A percentile compares a stretch with the other conserved stretches of the same genome.
Conservation (phyloP, 2,797 vertebrate genomes). For the Epinephelus awoara region DNA sequence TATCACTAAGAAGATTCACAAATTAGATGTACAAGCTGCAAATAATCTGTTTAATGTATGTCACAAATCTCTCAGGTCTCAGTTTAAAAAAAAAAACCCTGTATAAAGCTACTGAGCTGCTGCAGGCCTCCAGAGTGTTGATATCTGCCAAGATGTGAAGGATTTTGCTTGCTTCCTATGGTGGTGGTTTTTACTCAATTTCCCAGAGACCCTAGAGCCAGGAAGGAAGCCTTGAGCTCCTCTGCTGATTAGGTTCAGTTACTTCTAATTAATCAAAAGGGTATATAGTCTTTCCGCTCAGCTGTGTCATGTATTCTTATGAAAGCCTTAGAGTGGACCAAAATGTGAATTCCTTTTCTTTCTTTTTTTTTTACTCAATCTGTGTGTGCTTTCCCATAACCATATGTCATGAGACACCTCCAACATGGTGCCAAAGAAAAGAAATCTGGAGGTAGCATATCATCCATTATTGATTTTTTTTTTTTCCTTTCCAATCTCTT, state of each 20-base stretch:
- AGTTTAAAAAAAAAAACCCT: slow-evolving; percentile 10
- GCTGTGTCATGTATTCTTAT: background rate
- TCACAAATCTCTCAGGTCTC: slow-evolving; percentile 5
- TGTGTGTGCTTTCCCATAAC: background rate
- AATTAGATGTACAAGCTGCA: background rate
- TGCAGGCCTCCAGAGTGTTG: slow-evolving; percentile 21
- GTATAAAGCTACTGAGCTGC: slow-evolving; percentile 15
- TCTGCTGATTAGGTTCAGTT: slow-evolving; percentile 43
- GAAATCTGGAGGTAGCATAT: slow-evolving; percentile 8
- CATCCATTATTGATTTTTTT: slow-evolving; percentile 49
- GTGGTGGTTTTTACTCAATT: background rate
- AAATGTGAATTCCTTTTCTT: slow-evolving; percentile 11
- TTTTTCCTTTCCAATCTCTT: slow-evolving; percentile 15
- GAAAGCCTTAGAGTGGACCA: slow-evolving; percentile 5
- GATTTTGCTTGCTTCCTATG: slow-evolving; percentile 18
- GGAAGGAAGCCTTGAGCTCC: slow-evolving; percentile 42
- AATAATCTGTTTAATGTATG: background rate
- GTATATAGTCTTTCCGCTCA: slow-evolving; percentile 12
- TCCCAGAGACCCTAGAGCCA: slow-evolving; percentile 22
- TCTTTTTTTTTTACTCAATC: background rate
- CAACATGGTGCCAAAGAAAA: slow-evolving; percentile 17
- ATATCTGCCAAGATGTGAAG: slow-evolving; percentile 39
- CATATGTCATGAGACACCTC: background rate
- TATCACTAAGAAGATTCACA: background rate
- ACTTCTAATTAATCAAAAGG: slow-evolving; percentile 47